Evolutionary conservation across 2,797 vertebrate species (phyloP).

Genomic region (Pitangus sulphuratus): DNA sequence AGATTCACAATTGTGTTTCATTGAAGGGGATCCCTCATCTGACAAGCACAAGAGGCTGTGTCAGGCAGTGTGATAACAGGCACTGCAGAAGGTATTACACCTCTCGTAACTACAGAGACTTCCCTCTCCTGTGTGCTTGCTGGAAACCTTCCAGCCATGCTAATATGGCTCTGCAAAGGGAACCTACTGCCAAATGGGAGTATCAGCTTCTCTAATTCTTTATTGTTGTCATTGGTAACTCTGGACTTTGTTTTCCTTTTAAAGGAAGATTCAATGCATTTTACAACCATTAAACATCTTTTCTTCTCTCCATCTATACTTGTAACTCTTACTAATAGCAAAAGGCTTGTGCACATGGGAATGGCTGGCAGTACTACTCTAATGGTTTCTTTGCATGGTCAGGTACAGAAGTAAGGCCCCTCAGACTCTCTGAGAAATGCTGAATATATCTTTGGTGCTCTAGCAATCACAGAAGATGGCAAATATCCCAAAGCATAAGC

Average conservation of each 20-base stretch:
- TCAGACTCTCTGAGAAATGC: background rate
- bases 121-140: background rate
- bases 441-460: background rate
- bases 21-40: background rate
- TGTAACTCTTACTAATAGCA: conserved; percentile 4
- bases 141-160: conserved; percentile 38
- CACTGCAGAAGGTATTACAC: background rate
- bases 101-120: background rate
- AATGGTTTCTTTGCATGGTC: background rate
- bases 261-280: conserved; percentile 49
- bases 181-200: conserved; percentile 34
- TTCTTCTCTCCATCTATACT: conserved; percentile 31
- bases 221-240: conserved; percentile 38
- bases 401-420: background rate
- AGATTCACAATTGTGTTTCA: background rate
- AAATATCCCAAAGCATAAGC: background rate
- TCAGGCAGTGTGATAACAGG: background rate
- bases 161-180: background rate
- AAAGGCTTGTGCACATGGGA: background rate
- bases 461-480: background rate
- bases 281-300: conserved; percentile 43
- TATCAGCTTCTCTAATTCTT: conserved; percentile 28
- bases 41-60: background rate
- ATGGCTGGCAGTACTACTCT: background rate
- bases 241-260: conserved; percentile 14